Evolutionary conservation across 2,113 vertebrate species (phyloP).

Genomic region (Spheniscus mendiculus): DNA sequence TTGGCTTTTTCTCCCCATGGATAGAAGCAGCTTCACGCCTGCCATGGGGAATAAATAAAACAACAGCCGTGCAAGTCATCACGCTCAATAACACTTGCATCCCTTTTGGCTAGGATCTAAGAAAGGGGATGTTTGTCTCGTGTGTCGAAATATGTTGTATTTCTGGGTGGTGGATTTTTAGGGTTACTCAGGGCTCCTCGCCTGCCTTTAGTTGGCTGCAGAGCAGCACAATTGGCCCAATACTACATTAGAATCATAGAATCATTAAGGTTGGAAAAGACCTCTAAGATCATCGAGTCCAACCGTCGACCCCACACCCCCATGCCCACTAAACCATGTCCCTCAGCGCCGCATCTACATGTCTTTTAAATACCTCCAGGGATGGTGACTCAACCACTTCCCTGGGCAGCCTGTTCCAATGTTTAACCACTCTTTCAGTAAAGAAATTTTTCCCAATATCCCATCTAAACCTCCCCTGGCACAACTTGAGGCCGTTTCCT

Average conservation of each 20-base stretch:
- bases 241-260: not conserved
- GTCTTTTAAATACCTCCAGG: too few species aligned
- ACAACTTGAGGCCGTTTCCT: too few species aligned
- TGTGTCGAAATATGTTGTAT: fast-evolving
- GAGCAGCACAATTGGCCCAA: not conserved
- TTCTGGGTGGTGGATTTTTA: not conserved
- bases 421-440: too few species aligned
- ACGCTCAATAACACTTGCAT: not conserved
- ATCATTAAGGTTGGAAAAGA: too few species aligned
- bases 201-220: not conserved
- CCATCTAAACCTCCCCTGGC: too few species aligned
- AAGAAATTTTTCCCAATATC: too few species aligned
- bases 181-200: not conserved
- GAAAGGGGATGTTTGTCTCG: not conserved
- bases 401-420: too few species aligned
- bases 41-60: not conserved
- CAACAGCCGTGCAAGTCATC: not conserved
- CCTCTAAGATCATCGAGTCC: too few species aligned
- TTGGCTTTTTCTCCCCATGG: not conserved
- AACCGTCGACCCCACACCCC: too few species aligned
- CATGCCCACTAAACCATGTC: too few species aligned
- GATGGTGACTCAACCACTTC: too few species aligned
- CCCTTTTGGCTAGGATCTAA: not conserved
- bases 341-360: too few species aligned
- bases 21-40: not conserved